Evolutionary conservation across 2,888 invertebrate genomes (phyloP).

Genomic region (Phyllotreta cruciferae): DNA sequence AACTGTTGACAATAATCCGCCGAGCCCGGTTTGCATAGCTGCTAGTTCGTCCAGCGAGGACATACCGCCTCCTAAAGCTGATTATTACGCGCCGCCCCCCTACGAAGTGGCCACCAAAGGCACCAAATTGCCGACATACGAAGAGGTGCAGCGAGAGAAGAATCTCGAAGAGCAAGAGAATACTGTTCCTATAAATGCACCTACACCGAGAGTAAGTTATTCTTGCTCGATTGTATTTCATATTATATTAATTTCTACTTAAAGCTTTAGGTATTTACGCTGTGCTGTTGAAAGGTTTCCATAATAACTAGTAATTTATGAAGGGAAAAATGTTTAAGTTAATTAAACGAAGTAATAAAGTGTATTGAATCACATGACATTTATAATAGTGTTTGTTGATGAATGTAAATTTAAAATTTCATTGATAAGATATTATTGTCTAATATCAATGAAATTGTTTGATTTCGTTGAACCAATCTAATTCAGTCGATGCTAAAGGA

Average conservation of each 20-base stretch:
- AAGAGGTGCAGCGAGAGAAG: slow-evolving; percentile 90
- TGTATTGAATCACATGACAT: not conserved
- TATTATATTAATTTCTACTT: not conserved
- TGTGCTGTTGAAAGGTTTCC: too few species aligned
- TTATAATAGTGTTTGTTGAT: too few species aligned
- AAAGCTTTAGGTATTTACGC: not conserved
- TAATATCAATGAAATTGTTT: too few species aligned
- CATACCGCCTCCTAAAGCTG: slow-evolving; percentile 82
- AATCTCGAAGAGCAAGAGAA: slow-evolving; percentile 72
- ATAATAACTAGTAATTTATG: too few species aligned
- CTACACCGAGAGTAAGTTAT: slow-evolving; percentile 42
- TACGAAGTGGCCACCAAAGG: slow-evolving; percentile 83
- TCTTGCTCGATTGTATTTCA: not conserved
- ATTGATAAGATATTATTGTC: too few species aligned
- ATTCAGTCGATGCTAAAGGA: too few species aligned
- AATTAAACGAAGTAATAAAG: too few species aligned
- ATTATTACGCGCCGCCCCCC: slow-evolving; percentile 87
- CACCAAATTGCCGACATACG: slow-evolving; percentile 84
- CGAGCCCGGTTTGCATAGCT: slow-evolving; percentile 36
- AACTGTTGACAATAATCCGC: slow-evolving; percentile 36
- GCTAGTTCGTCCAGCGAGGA: slow-evolving; percentile 62
- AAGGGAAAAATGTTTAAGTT: too few species aligned
- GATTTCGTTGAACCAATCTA: too few species aligned
- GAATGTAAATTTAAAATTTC: too few species aligned
- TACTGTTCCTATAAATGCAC: slow-evolving; percentile 43